Conservation (phyloP, 2,888 invertebrate species). For the Cheilosia vernalis region DNA sequence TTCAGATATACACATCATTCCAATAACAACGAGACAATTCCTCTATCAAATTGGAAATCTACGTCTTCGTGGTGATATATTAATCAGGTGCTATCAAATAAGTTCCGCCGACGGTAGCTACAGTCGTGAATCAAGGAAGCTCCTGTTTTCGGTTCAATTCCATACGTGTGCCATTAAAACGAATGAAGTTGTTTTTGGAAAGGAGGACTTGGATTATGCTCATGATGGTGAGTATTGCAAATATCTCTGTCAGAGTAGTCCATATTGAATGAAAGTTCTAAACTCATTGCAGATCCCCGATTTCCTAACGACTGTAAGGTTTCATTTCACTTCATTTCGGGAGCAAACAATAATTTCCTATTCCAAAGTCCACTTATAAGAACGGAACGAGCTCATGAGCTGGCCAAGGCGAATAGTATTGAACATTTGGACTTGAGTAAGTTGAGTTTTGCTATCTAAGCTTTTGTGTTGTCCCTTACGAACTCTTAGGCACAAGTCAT, state of each 20-base stretch:
- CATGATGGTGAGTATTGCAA: conserved; percentile 86
- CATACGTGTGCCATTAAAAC: conserved; percentile 96
- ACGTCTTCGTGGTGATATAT: conserved; percentile 91
- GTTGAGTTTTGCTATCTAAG: conserved; percentile 40
- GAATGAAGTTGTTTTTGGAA: conserved; percentile 92
- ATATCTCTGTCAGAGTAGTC: neutral
- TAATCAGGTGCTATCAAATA: conserved; percentile 95
- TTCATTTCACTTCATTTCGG: conserved; percentile 76
- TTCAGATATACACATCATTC: conserved; percentile 78
- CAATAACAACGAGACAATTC: conserved; percentile 85
- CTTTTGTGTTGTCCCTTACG: neutral
- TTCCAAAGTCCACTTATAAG: conserved; percentile 78
- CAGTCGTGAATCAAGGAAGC: conserved; percentile 83
- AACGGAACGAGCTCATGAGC: conserved; percentile 75
- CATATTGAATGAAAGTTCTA: neutral
- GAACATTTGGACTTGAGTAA: conserved; percentile 77
- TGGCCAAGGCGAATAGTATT: conserved; percentile 77
- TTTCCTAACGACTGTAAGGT: conserved; percentile 78
- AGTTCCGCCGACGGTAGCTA: conserved; percentile 76
- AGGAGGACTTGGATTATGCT: conserved; percentile 94
- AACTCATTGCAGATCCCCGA: conserved; percentile 75
- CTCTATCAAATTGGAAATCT: conserved; percentile 86
- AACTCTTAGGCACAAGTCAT: no score
- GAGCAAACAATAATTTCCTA: conserved; percentile 65
- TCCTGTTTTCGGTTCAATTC: conserved; percentile 95